These are phyloP conservation scores for Perognathus longimembris DNA, from an alignment of 2,113 vertebrate genomes.

Conservation along the genomic window DNA sequence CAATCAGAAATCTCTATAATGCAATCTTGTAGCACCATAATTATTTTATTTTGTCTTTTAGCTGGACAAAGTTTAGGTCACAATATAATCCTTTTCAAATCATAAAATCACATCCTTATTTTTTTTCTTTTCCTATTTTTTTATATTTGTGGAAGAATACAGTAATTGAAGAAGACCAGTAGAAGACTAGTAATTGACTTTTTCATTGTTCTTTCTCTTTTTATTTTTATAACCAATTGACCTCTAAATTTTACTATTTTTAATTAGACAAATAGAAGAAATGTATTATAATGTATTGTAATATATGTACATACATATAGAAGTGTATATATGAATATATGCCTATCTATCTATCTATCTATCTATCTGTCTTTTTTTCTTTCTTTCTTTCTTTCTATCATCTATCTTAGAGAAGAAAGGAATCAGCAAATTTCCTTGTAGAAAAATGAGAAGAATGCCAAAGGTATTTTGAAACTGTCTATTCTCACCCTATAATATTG, in stretches of 20 bases:
- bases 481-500: not conserved
- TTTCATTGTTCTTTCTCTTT: not conserved
- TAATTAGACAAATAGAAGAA: not conserved
- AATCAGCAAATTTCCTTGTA: not conserved
- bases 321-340: no score
- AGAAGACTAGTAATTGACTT: not conserved
- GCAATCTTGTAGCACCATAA: not conserved
- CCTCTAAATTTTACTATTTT: no score
- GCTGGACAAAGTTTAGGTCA: not conserved
- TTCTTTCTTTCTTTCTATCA: no score
- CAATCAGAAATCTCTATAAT: not conserved
- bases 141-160: not conserved
- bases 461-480: not conserved
- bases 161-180: not conserved
- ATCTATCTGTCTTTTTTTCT: no score
- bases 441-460: not conserved
- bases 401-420: no score
- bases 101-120: constrained; percentile 17
- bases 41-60: constrained; percentile 8
- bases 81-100: not conserved
- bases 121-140: not conserved
- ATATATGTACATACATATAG: not conserved
- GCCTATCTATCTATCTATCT: no score
- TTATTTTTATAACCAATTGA: not conserved
- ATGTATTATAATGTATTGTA: not conserved